These are phyloP conservation scores for Oreochromis niloticus DNA, from an alignment of 2,113 vertebrate species.

Conservation along the genomic window DNA sequence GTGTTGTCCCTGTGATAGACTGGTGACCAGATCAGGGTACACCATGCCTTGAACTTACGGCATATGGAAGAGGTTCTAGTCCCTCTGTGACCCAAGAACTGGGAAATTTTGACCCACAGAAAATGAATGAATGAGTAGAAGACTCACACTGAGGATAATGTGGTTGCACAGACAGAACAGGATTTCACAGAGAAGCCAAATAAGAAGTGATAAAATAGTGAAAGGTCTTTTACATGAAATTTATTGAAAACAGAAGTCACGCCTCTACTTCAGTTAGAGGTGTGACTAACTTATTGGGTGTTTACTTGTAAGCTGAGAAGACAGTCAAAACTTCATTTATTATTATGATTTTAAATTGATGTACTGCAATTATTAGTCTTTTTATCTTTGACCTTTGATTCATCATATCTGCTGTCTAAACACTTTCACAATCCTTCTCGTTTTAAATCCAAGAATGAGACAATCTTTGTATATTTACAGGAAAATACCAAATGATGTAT, in stretches of 20 bases:
- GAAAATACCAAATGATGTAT: not conserved
- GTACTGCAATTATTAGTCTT: accelerated
- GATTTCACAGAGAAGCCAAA: too few species aligned
- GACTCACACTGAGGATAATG: accelerated
- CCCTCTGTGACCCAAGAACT: too few species aligned
- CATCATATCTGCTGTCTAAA: not conserved
- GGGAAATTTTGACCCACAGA: too few species aligned
- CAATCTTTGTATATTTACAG: not conserved
- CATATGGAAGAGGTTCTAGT: too few species aligned
- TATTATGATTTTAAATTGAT: not conserved
- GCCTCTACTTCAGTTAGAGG: not conserved
- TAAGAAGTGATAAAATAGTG: too few species aligned
- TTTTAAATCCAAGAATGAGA: not conserved
- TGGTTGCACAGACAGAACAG: too few species aligned
- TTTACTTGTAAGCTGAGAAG: accelerated
- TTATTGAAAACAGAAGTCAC: too few species aligned
- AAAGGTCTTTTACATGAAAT: too few species aligned
- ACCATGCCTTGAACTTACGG: too few species aligned
- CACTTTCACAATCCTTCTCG: accelerated
- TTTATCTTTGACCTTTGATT: not conserved
- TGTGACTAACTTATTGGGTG: accelerated
- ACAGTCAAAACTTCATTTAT: not conserved
- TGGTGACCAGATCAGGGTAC: too few species aligned
- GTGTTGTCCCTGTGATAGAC: not conserved
- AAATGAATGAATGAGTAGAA: too few species aligned